Conservation (phyloP, 2,797 vertebrate species). For the Pipistrellus pipistrellus region DNA sequence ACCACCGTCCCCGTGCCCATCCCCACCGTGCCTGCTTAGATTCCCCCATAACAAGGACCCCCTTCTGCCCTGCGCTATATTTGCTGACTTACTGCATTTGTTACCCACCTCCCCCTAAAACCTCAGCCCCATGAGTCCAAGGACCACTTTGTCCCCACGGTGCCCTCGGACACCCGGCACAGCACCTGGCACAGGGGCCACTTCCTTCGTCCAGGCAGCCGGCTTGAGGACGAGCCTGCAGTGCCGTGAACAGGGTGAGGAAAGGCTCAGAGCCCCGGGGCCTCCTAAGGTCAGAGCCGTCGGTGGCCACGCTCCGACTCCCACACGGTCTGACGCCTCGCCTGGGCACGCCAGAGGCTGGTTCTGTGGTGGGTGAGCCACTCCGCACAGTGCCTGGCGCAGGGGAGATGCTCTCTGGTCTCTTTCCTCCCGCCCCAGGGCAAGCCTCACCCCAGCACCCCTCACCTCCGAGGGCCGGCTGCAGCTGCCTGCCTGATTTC, state of each 20-base stretch:
- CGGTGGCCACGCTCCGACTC: not conserved
- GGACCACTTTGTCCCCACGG: not conserved
- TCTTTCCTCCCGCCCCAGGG: not conserved
- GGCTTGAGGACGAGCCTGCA: not conserved
- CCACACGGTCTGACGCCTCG: accelerated
- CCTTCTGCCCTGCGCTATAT: not conserved
- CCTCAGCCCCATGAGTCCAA: not conserved
- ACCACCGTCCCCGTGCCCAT: not conserved
- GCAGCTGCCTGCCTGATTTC: not conserved
- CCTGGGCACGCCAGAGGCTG: not conserved
- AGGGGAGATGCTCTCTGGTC: not conserved
- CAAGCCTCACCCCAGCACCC: not conserved
- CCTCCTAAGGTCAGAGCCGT: not conserved
- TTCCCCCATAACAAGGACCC: not conserved
- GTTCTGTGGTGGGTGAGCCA: accelerated
- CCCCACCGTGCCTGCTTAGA: not conserved
- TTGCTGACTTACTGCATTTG: not conserved
- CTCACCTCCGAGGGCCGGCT: not conserved
- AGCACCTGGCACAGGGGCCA: not conserved
- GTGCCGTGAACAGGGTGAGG: accelerated
- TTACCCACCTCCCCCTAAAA: not conserved
- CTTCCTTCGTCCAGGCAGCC: no score
- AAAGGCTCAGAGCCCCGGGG: not conserved
- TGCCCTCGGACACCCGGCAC: not conserved
- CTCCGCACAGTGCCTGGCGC: accelerated